Base-by-base conservation (phyloP, 2,113 vertebrate species). In the Tyrannus savana region DNA sequence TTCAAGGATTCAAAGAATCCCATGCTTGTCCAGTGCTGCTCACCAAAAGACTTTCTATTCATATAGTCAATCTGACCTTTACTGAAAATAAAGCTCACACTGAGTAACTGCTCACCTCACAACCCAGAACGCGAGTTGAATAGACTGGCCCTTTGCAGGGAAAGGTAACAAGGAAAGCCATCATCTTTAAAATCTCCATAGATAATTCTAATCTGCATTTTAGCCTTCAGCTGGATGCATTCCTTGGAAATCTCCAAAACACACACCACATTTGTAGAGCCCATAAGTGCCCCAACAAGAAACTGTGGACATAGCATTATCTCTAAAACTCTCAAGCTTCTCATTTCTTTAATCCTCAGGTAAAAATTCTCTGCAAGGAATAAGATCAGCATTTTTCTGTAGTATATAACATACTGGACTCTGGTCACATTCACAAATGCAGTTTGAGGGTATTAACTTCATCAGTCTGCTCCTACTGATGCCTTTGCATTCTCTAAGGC, bases 381-480 rank as follows among this genome's bases (percentile, higher is more conserved):
- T 47, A 84, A 17, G 73, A 78, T 44, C 80, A 66, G 18, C 41
- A 42, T 89, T 94, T 90, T 81, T 92, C 69, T 78, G 22, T 39
- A 69, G 47, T n/a, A 37, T 17, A 37, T 25, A 79, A 23, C 64
- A 18, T 19, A 42, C 83, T 30, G 52, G 85, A 75, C 88, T 50
- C 75, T 8, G n/a, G 62, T 92, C 86, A 46, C 88, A 90, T 72
- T 90, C 88, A 88, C 86, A 79, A 79, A 52, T 37, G 80, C 37
- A 81, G 88, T 71, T 60, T 27, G 56, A 93, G 88, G 68, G 83
- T 78, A 93, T 96, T 96, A 96, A 92, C 92, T 97, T 86, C 92
- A 75, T 86, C 90, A 77, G 79, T 35, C 88, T 83, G 67, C 78
- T 90, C 83, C 88, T 84, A 56, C 92, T 74, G 85, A 49, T 84